These are phyloP conservation scores for Trachemys scripta DNA, from an alignment of 2,113 vertebrate species.

Conservation along the genomic window DNA sequence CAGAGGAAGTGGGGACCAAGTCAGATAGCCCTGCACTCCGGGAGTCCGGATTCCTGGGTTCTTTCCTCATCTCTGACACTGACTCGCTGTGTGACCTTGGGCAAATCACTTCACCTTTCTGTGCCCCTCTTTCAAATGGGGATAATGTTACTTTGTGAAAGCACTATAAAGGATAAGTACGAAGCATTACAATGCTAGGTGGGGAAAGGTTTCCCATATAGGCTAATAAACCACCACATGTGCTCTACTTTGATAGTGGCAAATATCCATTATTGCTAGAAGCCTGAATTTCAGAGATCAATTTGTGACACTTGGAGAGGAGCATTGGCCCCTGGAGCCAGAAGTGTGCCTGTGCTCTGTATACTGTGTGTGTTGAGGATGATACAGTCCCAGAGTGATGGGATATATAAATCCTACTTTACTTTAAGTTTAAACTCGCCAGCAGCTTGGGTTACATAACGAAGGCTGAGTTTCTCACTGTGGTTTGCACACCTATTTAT, in stretches of 20 bases:
- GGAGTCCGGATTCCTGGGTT: background rate
- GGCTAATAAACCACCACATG: background rate
- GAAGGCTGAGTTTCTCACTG: background rate
- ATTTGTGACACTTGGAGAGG: background rate
- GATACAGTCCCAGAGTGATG: background rate
- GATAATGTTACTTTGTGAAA: background rate
- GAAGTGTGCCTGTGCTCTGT: background rate
- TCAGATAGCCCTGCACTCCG: background rate
- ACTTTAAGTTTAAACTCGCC: background rate
- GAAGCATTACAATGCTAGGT: background rate
- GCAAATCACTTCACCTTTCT: background rate
- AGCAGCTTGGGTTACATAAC: background rate
- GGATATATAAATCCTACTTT: background rate
- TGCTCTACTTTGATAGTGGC: fast-evolving
- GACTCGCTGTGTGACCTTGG: background rate
- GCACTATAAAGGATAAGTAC: background rate
- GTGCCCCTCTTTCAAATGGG: background rate
- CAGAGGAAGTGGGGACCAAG: background rate
- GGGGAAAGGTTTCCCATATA: background rate
- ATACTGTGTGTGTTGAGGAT: background rate
- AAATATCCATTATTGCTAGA: fast-evolving
- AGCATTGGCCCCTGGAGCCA: background rate
- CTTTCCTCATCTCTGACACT: too few relatives aligned
- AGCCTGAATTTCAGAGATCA: background rate
- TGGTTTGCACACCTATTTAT: background rate